Conservation (phyloP, 2,113 vertebrate species). For the Eudorcas thomsonii region DNA sequence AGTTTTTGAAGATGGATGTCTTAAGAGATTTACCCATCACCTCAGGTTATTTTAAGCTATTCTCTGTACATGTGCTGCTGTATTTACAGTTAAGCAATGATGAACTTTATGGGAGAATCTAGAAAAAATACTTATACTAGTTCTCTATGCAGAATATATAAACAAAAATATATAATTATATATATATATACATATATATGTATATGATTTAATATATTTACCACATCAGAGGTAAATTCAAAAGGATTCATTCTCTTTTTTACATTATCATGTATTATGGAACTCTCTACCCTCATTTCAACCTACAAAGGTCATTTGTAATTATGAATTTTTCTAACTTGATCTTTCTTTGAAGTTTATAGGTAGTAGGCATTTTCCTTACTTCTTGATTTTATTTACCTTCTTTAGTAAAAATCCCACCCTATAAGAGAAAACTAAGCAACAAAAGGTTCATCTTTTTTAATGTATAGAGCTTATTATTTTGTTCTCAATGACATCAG, state of each 20-base stretch:
- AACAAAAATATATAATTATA: neutral
- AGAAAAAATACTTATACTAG: neutral
- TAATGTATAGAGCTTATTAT: neutral
- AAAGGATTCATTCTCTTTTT: neutral
- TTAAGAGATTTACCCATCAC: neutral
- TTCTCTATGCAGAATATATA: neutral
- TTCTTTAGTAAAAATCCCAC: neutral
- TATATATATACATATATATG: neutral
- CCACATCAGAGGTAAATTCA: neutral
- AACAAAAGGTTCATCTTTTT: neutral
- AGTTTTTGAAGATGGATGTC: neutral
- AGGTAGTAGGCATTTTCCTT: neutral
- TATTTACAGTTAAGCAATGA: neutral
- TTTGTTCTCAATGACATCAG: neutral
- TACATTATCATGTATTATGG: neutral
- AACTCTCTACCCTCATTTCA: neutral
- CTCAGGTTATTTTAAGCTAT: neutral
- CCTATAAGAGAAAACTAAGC: neutral
- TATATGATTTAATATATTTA: neutral
- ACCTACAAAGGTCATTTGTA: neutral
- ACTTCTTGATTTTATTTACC: neutral
- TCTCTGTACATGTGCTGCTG: neutral
- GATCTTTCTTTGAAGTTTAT: neutral
- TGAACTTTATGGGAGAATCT: fast-evolving
- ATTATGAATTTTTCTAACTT: neutral